Evolutionary conservation across 2,113 vertebrate genomes (phyloP).

Genomic region (Scatophagus argus): DNA sequence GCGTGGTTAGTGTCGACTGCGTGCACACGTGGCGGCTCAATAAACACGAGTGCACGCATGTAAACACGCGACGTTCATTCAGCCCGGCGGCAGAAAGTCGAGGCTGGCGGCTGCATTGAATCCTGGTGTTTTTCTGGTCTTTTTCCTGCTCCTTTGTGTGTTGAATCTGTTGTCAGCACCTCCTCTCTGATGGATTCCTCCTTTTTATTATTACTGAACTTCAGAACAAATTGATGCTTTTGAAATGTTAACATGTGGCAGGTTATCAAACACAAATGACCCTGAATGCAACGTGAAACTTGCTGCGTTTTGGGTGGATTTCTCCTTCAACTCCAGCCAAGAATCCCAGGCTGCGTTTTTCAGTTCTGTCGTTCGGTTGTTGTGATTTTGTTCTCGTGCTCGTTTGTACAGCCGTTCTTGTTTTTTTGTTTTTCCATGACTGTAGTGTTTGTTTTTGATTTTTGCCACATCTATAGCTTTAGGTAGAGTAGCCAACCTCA

Average conservation of each 20-base stretch:
- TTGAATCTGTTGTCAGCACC: no score
- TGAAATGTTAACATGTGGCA: not conserved
- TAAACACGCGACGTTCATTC: no score
- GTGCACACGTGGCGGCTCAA: no score
- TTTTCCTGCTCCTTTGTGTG: no score
- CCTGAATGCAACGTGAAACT: constrained; percentile 2
- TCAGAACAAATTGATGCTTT: no score
- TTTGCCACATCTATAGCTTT: constrained; percentile 62
- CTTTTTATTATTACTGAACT: no score
- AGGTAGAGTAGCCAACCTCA: constrained; percentile 54
- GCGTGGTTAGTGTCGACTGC: no score
- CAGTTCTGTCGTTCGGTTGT: constrained; percentile 3
- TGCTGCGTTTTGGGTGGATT: constrained; percentile 61
- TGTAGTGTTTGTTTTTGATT: constrained; percentile 39
- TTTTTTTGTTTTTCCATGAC: not conserved
- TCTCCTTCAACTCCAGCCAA: constrained; percentile 10
- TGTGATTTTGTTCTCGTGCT: constrained; percentile 40
- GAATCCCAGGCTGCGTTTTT: constrained; percentile 16
- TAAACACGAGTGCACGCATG: no score
- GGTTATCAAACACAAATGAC: not conserved
- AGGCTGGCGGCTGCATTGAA: no score
- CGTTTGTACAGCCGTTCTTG: constrained; percentile 45
- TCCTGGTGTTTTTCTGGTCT: no score
- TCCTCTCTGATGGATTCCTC: no score
- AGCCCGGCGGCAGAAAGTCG: no score